Percentiles rank a stretch among this genome's conserved stretches.
Evolutionary conservation across 1,140 invertebrate species (phyloP).

Genomic region (Pseudomyrmex dendroicus): DNA sequence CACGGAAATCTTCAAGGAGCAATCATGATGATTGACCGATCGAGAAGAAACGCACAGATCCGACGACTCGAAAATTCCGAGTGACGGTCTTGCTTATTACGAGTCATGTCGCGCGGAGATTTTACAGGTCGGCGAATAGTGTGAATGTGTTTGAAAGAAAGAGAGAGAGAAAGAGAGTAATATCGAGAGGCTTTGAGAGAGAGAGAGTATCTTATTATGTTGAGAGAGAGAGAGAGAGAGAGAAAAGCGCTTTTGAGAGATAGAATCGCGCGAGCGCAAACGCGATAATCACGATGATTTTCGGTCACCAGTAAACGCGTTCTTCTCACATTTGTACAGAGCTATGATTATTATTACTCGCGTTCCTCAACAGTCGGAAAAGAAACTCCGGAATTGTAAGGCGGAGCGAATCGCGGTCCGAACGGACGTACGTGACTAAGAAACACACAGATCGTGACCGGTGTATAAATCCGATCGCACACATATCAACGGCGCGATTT

Average conservation of each 20-base stretch:
- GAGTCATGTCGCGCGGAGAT: slow-evolving; percentile 21
- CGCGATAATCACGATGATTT: background rate
- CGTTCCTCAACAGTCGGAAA: slow-evolving; percentile 12
- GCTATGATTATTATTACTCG: background rate
- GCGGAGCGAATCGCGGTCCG: slow-evolving; percentile 30
- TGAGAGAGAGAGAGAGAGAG: too few species aligned
- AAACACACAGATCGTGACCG: slow-evolving; percentile 20
- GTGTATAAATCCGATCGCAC: slow-evolving; percentile 46
- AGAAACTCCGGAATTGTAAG: background rate
- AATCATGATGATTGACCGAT: background rate
- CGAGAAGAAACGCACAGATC: background rate
- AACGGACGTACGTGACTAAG: background rate
- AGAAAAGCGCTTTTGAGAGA: background rate
- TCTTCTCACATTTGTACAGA: slow-evolving; percentile 29
- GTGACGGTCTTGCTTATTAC: slow-evolving; percentile 18
- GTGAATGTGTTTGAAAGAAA: background rate
- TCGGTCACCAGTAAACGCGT: background rate
- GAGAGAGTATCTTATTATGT: slow-evolving; percentile 10
- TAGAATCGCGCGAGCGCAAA: background rate
- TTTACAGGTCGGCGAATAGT: slow-evolving; percentile 22
- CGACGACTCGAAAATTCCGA: slow-evolving; percentile 12
- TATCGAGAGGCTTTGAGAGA: background rate
- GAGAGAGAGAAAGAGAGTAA: background rate
- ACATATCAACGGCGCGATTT: slow-evolving; percentile 69
- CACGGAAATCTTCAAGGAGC: slow-evolving; percentile 13